Percentiles rank a stretch among this genome's conserved stretches.
phyloP scores from a whole-genome alignment of 2,888 invertebrate species.

The Scaptomyza parva region DNA sequence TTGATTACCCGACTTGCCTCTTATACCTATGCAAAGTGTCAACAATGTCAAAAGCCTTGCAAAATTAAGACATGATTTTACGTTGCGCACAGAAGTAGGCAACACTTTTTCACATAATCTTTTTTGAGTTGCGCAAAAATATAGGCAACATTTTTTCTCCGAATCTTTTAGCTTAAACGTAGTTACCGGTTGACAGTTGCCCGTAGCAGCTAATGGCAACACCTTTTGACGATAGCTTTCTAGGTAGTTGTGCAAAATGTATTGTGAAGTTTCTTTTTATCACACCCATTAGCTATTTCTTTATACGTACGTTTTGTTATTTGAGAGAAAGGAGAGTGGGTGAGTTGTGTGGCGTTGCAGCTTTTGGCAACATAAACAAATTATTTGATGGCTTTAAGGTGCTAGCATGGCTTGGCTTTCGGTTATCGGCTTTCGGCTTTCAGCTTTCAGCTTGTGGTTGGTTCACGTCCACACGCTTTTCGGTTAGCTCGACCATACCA shows the following conservation, averaged over 20 bases:
- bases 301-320: background rate
- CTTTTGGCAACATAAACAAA: slow-evolving; percentile 75
- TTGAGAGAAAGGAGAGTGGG: slow-evolving; percentile 7
- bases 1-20: slow-evolving; percentile 40
- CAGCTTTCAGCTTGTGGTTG: slow-evolving; percentile 32
- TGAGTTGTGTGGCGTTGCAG: slow-evolving; percentile 24
- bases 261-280: slow-evolving; percentile 22
- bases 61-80: slow-evolving; percentile 21
- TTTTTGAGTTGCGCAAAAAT: slow-evolving; percentile 18
- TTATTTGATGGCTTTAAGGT: slow-evolving; percentile 72
- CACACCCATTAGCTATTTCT: background rate
- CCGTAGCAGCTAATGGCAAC: slow-evolving; percentile 3
- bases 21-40: slow-evolving; percentile 1
- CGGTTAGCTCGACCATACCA: slow-evolving; percentile 47
- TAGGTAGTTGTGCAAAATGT: slow-evolving; percentile 11
- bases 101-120: slow-evolving; percentile 8
- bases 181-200: slow-evolving; percentile 3
- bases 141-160: slow-evolving; percentile 26
- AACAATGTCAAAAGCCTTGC: slow-evolving; percentile 3
- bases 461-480: slow-evolving; percentile 23
- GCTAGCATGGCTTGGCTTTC: slow-evolving; percentile 32
- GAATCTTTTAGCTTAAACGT: slow-evolving; percentile 8
- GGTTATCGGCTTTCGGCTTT: too few relatives aligned
- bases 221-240: slow-evolving; percentile 3
- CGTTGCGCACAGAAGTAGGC: slow-evolving; percentile 28